Percentiles rank a stretch among this genome's conserved stretches.
Evolutionary conservation across 2,113 vertebrate genomes (phyloP).

Genomic region (Cyprinus carpio): DNA sequence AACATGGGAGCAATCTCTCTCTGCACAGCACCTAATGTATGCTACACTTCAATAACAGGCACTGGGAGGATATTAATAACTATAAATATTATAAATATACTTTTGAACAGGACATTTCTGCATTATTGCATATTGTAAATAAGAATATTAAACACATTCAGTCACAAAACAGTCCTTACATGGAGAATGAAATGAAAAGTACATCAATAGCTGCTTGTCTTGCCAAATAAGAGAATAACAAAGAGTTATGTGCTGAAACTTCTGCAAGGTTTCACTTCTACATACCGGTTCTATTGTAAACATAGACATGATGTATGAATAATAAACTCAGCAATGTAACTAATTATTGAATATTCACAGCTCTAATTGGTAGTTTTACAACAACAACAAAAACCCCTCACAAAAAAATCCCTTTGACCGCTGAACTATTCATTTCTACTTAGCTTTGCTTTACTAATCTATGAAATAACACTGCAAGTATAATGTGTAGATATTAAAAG

Average conservation of each 20-base stretch:
- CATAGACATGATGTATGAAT: background rate
- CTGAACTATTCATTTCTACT: no score
- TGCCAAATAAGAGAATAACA: background rate
- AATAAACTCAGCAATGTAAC: background rate
- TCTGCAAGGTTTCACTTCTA: background rate
- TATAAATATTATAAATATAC: constrained; percentile 68
- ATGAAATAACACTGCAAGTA: constrained; percentile 18
- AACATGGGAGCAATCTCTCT: constrained; percentile 65
- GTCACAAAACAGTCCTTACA: constrained; percentile 36
- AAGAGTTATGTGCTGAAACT: background rate
- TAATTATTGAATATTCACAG: background rate
- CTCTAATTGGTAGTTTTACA: no score
- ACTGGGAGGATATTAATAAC: constrained; percentile 42
- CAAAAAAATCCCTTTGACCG: background rate
- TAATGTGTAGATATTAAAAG: constrained; percentile 22
- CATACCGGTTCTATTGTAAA: background rate
- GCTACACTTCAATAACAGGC: constrained; percentile 60
- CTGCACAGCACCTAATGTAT: constrained; percentile 39
- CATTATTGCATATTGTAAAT: constrained; percentile 35
- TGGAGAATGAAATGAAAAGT: background rate
- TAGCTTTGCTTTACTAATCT: background rate
- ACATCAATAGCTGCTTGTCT: background rate
- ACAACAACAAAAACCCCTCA: background rate
- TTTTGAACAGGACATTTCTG: constrained; percentile 44
- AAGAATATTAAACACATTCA: constrained; percentile 54